Conservation (phyloP, 2,113 vertebrate species). For the Thunnus thynnus region DNA sequence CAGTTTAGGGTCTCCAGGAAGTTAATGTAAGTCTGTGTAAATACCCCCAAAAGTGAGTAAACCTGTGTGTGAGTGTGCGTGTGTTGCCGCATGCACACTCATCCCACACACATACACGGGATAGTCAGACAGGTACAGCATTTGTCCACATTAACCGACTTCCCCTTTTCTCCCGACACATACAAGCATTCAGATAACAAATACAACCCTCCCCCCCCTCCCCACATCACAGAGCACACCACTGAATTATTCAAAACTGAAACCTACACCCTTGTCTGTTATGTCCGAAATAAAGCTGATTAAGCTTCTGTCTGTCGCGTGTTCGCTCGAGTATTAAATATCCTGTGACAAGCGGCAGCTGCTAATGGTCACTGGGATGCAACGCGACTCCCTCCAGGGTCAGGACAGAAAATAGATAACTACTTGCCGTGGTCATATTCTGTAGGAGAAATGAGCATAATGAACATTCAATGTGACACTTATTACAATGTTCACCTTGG, state of each 20-base stretch:
- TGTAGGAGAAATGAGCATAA: neutral
- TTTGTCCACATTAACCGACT: constrained; percentile 33
- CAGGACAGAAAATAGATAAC: constrained; percentile 25
- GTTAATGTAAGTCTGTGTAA: no score
- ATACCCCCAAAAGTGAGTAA: no score
- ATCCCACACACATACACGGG: neutral
- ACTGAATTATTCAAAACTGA: constrained; percentile 69
- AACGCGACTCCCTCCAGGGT: neutral
- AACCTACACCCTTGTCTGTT: constrained; percentile 47
- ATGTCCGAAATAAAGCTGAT: constrained; percentile 47
- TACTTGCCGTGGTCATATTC: no score
- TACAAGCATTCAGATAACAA: constrained; percentile 17
- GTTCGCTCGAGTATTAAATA: constrained; percentile 64
- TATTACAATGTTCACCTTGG: no score
- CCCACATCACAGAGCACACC: constrained; percentile 7
- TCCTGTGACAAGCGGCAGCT: constrained; percentile 53
- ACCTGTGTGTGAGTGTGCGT: no score
- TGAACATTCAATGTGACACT: neutral
- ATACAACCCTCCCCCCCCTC: neutral
- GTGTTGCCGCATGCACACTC: neutral
- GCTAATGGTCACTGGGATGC: constrained; percentile 38
- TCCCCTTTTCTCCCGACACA: constrained; percentile 31
- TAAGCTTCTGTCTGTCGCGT: constrained; percentile 44
- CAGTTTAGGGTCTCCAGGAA: no score
- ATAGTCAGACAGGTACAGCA: neutral